Evolutionary conservation across 1,140 invertebrate genomes (phyloP).

Genomic region (Ips nitidus): DNA sequence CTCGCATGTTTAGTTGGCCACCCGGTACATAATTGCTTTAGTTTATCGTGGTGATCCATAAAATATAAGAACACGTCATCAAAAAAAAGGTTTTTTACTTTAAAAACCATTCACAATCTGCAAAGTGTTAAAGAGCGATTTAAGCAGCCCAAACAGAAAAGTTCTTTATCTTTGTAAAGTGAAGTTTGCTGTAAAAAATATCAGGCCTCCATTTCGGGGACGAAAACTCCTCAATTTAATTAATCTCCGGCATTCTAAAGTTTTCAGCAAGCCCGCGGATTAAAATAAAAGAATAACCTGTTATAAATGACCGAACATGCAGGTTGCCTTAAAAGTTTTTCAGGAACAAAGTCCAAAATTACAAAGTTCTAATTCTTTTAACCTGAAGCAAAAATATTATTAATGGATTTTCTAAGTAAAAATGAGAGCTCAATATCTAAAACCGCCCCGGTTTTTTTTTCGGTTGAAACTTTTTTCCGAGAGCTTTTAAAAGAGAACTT

Average conservation of each 20-base stretch:
- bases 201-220: conserved; percentile 30
- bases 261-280: conserved; percentile 34
- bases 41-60: no score
- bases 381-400: conserved; percentile 47
- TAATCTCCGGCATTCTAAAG: conserved; percentile 40
- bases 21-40: no score
- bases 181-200: conserved; percentile 38
- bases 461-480: conserved; percentile 22
- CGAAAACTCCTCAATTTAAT: conserved; percentile 34
- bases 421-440: conserved; percentile 42
- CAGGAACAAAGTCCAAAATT: conserved; percentile 40
- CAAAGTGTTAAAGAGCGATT: neutral
- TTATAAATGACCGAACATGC: conserved; percentile 43
- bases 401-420: conserved; percentile 48
- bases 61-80: no score
- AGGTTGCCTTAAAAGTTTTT: conserved; percentile 39
- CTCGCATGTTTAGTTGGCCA: no score
- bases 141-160: conserved; percentile 11
- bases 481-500: conserved; percentile 31
- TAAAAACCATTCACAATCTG: neutral
- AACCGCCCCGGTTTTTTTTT: conserved; percentile 34
- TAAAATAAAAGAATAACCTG: conserved; percentile 40
- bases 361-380: conserved; percentile 47
- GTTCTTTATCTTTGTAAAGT: conserved; percentile 36
- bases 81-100: no score